Evolutionary conservation across 2,113 vertebrate species (phyloP), one percentile per base, ranked within the genome.

Genomic region (Protobothrops mucrosquamatus): DNA sequence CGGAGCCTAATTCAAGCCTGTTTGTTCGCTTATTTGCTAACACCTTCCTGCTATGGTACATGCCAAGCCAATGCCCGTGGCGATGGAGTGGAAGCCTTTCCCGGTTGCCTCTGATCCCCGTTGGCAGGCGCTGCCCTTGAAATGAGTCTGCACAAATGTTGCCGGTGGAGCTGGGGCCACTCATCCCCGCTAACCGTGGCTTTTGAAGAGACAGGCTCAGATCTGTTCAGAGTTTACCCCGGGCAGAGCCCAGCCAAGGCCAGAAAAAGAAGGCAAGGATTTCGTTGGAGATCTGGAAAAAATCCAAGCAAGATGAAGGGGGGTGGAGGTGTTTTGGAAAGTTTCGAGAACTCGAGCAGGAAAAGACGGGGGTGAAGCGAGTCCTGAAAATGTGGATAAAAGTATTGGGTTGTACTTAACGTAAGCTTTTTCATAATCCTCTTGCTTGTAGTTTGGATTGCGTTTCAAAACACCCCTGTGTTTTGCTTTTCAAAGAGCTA

Each of bases 171-270:
- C 87, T 57, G 87, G 92, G 52, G 43, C 52, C 23, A 6, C 81
- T 57, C 88, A 34, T 8, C 18, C 74, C 74, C 92, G 91, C 87
- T 26, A 51, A 1, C 26, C 87, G 57, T 92, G 93, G 89, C 24
- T 95, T 97, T 97, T 96, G 96, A 97, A 97, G 95, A 88, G 39
- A 69, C 0, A 0, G 93, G 1, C 9, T 93, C 93, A 95, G 96
- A 96, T 97, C 96, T 97, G 96, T 94, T 96, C 0, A 0, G 94
- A 95, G 95, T 96, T 97, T 96, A 89, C 94, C 81, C 96, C 92
- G 34, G 0, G 0, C 87, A 90, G 90, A 64, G 93, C 95, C 89
- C 90, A 94, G 90, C 89, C 92, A 1, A 2, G 0, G 0, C 96
- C 94, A 90, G 94, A 93, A 93, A 96, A 91, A 96, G 95, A 95